phyloP scores from a whole-genome alignment of 2,888 invertebrate genomes.

The Xestobium rufovillosum region DNA sequence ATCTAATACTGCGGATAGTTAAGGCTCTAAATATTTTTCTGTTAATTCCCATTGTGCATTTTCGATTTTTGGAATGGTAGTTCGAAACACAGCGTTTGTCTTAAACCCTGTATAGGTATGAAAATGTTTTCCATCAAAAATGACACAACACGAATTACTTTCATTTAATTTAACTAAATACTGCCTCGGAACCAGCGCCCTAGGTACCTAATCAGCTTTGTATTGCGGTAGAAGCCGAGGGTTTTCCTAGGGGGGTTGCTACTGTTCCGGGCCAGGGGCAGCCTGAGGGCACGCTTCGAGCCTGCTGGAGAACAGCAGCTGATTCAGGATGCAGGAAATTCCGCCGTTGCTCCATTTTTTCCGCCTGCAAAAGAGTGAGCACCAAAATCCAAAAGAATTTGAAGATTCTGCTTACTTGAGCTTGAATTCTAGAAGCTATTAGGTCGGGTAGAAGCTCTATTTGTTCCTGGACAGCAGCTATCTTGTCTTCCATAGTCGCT shows the following conservation, averaged over 20 bases:
- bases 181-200: no score
- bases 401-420: constrained; percentile 35
- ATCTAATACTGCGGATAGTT: constrained; percentile 38
- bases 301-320: constrained; percentile 54
- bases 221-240: constrained; percentile 28
- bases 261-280: constrained; percentile 77
- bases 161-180: no score
- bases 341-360: constrained; percentile 71
- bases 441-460: constrained; percentile 78
- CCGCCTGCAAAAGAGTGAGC: constrained; percentile 51
- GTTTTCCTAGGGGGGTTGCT: constrained; percentile 47
- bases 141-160: no score
- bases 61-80: constrained; percentile 7
- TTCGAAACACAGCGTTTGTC: no score
- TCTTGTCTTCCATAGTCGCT: constrained; percentile 86
- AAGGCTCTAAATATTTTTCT: constrained; percentile 31
- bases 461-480: constrained; percentile 80
- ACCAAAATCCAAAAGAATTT: constrained; percentile 2
- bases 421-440: constrained; percentile 51
- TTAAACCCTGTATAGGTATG: no score
- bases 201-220: constrained; percentile 42
- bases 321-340: constrained; percentile 86
- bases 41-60: neutral
- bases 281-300: constrained; percentile 49
- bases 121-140: no score